phyloP scores from a whole-genome alignment of 2,113 vertebrate species.

The Regulus satrapa region DNA sequence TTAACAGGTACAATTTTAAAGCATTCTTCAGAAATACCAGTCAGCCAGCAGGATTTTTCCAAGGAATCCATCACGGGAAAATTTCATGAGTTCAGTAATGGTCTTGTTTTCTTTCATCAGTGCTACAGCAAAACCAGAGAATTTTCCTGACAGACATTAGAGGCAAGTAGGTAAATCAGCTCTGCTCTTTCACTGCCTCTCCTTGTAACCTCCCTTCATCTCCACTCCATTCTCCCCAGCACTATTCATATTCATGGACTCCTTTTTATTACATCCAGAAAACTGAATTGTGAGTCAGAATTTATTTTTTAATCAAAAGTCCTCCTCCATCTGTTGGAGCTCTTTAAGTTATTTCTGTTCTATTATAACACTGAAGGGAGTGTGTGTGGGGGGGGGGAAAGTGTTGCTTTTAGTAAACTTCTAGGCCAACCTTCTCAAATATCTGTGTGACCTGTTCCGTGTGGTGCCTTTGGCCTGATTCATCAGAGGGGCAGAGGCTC shows the following conservation, averaged over 20 bases:
- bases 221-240: background rate
- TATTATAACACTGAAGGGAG: background rate
- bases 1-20: background rate
- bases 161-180: background rate
- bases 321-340: conserved; percentile 8
- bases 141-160: background rate
- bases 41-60: background rate
- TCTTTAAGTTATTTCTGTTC: conserved; percentile 27
- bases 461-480: background rate
- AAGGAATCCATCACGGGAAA: background rate
- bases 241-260: conserved; percentile 1
- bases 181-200: background rate
- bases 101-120: background rate
- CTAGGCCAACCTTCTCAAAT: background rate
- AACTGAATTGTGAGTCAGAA: conserved; percentile 30
- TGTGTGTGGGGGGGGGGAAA: rapidly evolving
- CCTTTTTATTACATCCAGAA: background rate
- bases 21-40: background rate
- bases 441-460: background rate
- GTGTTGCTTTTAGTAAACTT: background rate
- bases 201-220: background rate
- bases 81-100: background rate
- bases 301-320: conserved; percentile 51
- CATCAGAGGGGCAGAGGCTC: background rate
- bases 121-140: background rate